phyloP scores from a whole-genome alignment of 2,797 vertebrate species.

The Chiloscyllium punctatum region DNA sequence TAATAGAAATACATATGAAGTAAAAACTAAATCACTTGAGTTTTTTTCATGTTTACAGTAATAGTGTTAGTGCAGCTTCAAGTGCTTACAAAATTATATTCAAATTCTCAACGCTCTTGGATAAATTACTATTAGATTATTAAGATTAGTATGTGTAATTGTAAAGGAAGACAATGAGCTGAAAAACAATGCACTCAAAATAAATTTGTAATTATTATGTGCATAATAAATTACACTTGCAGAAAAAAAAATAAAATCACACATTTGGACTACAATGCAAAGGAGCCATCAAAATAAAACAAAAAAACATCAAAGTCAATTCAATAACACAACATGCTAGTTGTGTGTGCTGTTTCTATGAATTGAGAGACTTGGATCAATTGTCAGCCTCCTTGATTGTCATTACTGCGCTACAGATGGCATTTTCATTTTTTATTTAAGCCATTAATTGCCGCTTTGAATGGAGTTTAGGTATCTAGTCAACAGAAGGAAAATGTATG shows the following conservation, averaged over 20 bases:
- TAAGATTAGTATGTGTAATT: conserved; percentile 9
- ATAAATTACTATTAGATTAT: conserved; percentile 10
- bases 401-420: conserved; percentile 24
- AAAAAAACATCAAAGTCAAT: not conserved
- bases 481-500: not conserved
- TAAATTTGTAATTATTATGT: not conserved
- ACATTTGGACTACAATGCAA: not conserved
- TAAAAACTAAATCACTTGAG: not conserved
- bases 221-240: not conserved
- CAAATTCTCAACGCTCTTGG: not conserved
- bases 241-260: not conserved
- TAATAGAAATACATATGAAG: not conserved
- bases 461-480: not conserved
- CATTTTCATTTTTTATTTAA: not conserved
- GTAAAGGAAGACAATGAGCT: not conserved
- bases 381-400: not conserved
- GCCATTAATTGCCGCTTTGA: not conserved
- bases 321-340: not conserved
- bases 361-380: not conserved
- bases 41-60: not conserved
- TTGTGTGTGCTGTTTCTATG: not conserved
- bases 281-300: not conserved
- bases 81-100: conserved; percentile 14
- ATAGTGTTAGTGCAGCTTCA: not conserved
- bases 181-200: not conserved